Evolutionary conservation across 2,888 invertebrate species (phyloP), one percentile per base, ranked within the genome.

Genomic region (Smittia aterrima): DNA sequence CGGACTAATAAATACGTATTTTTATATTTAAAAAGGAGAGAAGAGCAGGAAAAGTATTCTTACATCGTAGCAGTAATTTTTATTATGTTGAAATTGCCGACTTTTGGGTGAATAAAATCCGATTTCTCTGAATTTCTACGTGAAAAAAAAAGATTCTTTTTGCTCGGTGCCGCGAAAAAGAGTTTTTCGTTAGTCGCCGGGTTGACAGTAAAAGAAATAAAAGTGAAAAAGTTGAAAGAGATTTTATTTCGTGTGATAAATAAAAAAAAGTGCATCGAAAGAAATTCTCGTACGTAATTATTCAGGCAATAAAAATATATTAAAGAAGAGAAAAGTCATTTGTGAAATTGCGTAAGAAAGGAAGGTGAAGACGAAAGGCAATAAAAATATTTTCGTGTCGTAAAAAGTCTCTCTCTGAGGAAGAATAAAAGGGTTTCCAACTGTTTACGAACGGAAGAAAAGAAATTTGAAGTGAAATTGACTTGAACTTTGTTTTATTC

Each of bases 1-100:
- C 80, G 80, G 80, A 79, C 79, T 78, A 79, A 78, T 78, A 78
- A 73, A 73, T 73, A 73, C 72, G 72, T 71, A 64, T 74, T 75
- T 75, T 76, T 75, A 75, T 75, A 75, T 67, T 66, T 74, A 74
- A 74, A n/a, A 47, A 77, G 78, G 64, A 76, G 53, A 75, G 13
- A 75, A 58, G 20, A 58, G 58, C 74, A 70, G 16, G 27, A 76
- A 76, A 68, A 70, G 62, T 47, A 68, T 75, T 75, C 70, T 71
- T 53, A 71, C 47, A 53, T 53, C 32, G 54, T 54, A 71, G 70
- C 70, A 54, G 70, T 71, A 71, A 71, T 71, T 71, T 71, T 71
- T 71, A 71, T 71, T 53, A 71, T 54, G 70, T 71, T 71, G 54
- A 71, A 71, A 71, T 71, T 71, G 54, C 70, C 53, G 27, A 71